phyloP scores from a whole-genome alignment of 2,113 vertebrate genomes.

The Poecilia latipinna region DNA sequence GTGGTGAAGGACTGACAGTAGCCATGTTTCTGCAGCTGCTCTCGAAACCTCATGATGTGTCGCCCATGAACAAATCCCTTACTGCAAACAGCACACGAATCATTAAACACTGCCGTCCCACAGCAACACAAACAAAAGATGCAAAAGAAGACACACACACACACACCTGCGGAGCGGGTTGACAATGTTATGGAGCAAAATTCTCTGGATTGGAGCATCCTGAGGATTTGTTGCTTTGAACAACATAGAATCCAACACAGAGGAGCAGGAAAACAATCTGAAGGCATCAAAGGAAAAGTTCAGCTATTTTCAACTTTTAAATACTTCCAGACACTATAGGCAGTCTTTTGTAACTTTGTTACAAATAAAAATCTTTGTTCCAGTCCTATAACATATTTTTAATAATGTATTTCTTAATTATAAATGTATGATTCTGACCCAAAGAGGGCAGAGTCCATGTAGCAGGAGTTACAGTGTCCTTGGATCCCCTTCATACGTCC shows the following conservation, averaged over 20 bases:
- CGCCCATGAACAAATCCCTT: conserved; percentile 83
- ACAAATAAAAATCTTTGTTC: neutral
- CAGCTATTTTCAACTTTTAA: neutral
- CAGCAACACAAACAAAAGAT: neutral
- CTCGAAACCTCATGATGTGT: conserved; percentile 87
- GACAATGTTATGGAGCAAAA: conserved; percentile 86
- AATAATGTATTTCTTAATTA: neutral
- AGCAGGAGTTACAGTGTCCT: conserved; percentile 92
- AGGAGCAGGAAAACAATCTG: conserved; percentile 91
- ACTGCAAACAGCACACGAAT: conserved; percentile 59
- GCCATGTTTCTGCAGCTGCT: conserved; percentile 85
- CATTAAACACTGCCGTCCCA: neutral
- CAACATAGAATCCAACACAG: conserved; percentile 87
- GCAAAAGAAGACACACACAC: neutral
- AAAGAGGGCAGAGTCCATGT: conserved; percentile 90
- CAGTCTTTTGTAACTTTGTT: neutral
- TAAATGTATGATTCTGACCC: conserved; percentile 71
- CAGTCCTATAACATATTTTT: neutral
- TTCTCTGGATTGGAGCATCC: conserved; percentile 82
- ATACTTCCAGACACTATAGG: neutral
- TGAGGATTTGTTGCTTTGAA: conserved; percentile 78
- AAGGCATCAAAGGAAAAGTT: neutral
- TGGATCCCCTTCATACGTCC: conserved; percentile 89
- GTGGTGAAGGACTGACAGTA: conserved; percentile 87
- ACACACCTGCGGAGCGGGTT: conserved; percentile 86